phyloP scores from a whole-genome alignment of 2,888 invertebrate species.

The Drosophila eohydei region DNA sequence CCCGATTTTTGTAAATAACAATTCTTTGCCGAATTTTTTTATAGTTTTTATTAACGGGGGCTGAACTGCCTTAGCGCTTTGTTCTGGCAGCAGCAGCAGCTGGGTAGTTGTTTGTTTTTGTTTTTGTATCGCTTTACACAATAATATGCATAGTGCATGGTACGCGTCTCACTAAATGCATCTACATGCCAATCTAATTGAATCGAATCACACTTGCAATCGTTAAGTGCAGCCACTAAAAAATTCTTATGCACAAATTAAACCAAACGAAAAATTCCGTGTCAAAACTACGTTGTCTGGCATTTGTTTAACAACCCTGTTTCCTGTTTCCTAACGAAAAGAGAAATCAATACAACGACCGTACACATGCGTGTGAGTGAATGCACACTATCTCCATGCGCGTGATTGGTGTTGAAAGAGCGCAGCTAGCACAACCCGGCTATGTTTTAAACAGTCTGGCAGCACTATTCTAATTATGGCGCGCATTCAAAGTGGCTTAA shows the following conservation, averaged over 20 bases:
- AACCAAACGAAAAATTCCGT: constrained; percentile 62
- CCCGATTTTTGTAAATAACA: constrained; percentile 3
- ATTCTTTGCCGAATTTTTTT: constrained; percentile 16
- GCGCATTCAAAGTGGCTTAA: constrained; percentile 16
- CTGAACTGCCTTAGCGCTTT: constrained; percentile 32
- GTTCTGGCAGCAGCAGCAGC: constrained; percentile 54
- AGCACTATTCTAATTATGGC: not conserved
- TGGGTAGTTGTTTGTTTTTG: constrained; percentile 38
- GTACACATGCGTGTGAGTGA: constrained; percentile 12
- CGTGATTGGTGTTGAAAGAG: constrained; percentile 23
- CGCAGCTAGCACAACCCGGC: constrained; percentile 10
- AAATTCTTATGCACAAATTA: constrained; percentile 70
- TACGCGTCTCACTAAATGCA: constrained; percentile 32
- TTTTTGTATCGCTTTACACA: constrained; percentile 41
- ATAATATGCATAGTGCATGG: constrained; percentile 51
- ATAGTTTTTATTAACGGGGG: constrained; percentile 16
- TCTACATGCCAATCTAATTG: constrained; percentile 20
- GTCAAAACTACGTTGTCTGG: constrained; percentile 61
- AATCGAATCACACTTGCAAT: constrained; percentile 14
- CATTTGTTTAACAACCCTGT: constrained; percentile 56
- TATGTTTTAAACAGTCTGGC: constrained; percentile 29
- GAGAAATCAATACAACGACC: constrained; percentile 63
- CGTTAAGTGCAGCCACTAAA: constrained; percentile 21
- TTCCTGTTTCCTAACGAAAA: constrained; percentile 44
- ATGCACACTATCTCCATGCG: constrained; percentile 3